Base-by-base conservation (phyloP, 2,888 invertebrate genomes). In the Kryphioiulus occultus region DNA sequence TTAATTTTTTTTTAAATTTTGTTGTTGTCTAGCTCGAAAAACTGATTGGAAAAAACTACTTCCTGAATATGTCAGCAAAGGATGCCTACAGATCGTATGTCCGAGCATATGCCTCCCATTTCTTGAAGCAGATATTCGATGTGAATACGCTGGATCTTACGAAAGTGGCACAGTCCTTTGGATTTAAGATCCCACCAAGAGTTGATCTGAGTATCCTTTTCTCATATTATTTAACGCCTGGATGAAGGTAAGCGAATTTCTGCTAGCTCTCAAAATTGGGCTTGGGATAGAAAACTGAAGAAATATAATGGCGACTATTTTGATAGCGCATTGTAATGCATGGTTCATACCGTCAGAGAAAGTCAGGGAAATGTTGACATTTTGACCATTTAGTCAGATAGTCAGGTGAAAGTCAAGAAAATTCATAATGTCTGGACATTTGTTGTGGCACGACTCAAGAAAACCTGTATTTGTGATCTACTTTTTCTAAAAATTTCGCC, bases 71-170 rank as follows among this genome's bases (percentile, higher is more conserved):
- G 92, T 98, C 98, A 0, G 99, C 97, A 0, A 97, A 98, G 92
- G 98, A 99, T 92, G 99, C 98, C 0, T 99, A 97, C 93, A 99
- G 98, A 92, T 95, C 97, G 3, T 99, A 98, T 92, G 94, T 99
- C 1, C 94, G 99, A 88, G 97, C 99, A 0, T 99, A 99, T 92
- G 98, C 99, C 92, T 98, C 99, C 0, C 99, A 99, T 92, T 96
- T 96, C 91, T 94, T 98, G 90, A 99, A 99, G 92, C 95, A 96
- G 26, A 98, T 99, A 91, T 99, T 97, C 92, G 96, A 99, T 92
- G 95, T 99, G 84, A 95, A 96, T 91, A 97, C 96, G 0, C 93
- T 99, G 89, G 98, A 99, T 92, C 93, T 99, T 91, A 94, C 95
- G 4, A 95, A 95, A 91, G 97, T 98, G 4, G 95, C 96, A 3